A percentile compares a stretch with the other conserved stretches of the same genome.
phyloP scores from a whole-genome alignment of 2,888 invertebrate species.

The Micropterix aruncella region DNA sequence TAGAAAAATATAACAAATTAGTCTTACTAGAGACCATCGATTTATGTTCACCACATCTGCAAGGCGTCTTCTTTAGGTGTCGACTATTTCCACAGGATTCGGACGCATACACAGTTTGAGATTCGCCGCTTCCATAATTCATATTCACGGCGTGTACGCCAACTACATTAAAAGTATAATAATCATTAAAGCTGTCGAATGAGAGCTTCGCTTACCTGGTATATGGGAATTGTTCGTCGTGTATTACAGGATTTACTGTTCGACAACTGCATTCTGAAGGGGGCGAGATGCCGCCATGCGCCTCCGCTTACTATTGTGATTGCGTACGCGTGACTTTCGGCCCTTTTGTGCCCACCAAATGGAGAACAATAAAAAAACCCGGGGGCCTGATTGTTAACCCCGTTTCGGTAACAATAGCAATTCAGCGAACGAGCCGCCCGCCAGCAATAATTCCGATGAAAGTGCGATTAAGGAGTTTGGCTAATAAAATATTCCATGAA shows the following conservation, averaged over 20 bases:
- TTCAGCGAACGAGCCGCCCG: too few species aligned
- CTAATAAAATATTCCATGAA: too few species aligned
- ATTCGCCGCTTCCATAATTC: neutral
- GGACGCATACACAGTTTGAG: too few species aligned
- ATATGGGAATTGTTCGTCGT: neutral
- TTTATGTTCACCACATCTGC: too few species aligned
- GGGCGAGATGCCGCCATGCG: too few species aligned
- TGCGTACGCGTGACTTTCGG: neutral
- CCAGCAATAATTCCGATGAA: too few species aligned
- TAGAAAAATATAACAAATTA: too few species aligned
- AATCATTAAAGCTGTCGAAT: neutral
- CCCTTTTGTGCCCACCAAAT: neutral
- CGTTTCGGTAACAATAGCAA: too few species aligned
- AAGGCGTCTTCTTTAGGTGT: too few species aligned
- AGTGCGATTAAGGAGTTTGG: too few species aligned
- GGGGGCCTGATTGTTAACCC: neutral
- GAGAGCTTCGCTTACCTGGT: neutral
- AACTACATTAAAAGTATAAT: neutral
- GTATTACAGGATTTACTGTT: neutral
- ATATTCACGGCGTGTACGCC: neutral
- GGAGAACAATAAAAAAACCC: neutral
- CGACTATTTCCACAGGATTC: too few species aligned
- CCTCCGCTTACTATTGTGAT: neutral
- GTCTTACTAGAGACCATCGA: too few species aligned
- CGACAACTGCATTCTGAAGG: neutral